Evolutionary conservation across 1,140 invertebrate genomes (phyloP), one percentile per base, ranked within the genome.

Genomic region (Drosophila kepulauana): DNA sequence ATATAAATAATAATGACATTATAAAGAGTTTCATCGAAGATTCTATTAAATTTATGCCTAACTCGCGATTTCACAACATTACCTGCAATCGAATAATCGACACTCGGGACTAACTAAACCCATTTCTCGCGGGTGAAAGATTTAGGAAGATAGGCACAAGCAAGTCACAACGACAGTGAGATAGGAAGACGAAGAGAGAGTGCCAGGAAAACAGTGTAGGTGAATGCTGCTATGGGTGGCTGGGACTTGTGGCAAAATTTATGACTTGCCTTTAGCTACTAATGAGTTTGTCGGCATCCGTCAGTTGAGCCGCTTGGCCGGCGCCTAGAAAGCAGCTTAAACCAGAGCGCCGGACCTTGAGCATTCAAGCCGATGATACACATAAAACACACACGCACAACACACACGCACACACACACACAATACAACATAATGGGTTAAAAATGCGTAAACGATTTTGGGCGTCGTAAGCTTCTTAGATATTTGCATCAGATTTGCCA

Each of bases 261-360:
- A 88, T 88, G 85, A 74, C 81, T 89, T 81, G 84, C 78, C 81
- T 73, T 73, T 66, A 82, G 85, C 84, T 84, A 81, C 84, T 88
- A 88, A 88, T 88, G 84, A 88, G 85, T 88, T 88, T 89, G 84
- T 88, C 84, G 85, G 84, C 84, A 84, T 84, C 85, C 76, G 66
- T 89, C 74, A 68, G 45, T 52, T 30, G 25, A 38, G 48, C 49
- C 28, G 28, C 54, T 57, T 57, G 33, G 30, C 54, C 33, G 38
- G 25, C 13, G 25, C 43, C 54, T 66, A 56, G 56, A 38, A 11
- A 33, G 49, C 48, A 68, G 71, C 65, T 69, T 74, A 69, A 69
- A 49, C 65, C 20, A 7, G 20, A 51, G 3, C 28, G 41, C 59
- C 30, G 68, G 71, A 51, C 71, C 71, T 62, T 69, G 57, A 61